Base-by-base conservation (phyloP, 2,888 invertebrate species). In the Coecobrya sp. region DNA sequence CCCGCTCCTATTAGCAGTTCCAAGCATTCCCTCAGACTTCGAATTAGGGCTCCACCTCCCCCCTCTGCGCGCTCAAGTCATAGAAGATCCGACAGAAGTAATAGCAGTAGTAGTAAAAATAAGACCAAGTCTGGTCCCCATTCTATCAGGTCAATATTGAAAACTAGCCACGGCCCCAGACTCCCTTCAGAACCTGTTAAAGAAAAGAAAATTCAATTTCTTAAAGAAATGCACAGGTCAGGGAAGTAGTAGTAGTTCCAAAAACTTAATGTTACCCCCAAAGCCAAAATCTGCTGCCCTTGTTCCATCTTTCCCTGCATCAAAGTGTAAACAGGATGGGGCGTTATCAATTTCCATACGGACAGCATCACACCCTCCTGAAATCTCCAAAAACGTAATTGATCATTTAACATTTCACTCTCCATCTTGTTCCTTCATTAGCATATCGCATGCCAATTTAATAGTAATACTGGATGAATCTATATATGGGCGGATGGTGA, bases 1-100 rank as follows among this genome's bases (percentile, higher is more conserved):
- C 22, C 45, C 13, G 10, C 16, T 5, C 1, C 82, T 2, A n/a
- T 25, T 52, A 25, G 19, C 16, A 27, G 68, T 8, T 68, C 91
- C 22, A 86, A 91, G 52, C 86, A 86, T 65, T 81, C 79, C 3
- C 79, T 36, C 10, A 86, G 81, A 79, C 86, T 91, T 68, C 62
- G 86, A 3, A 91, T 91, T 27, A 86, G 62, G 59, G 68, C 91
- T 55, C 91, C 81, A n/a, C 11, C 45, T 19, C 42, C 45, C 10
- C 76, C 62, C 16, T 86, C 45, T 25, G 42, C 25, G 10, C 84
- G 62, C 19, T 52, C 22, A 68, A 25, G 65, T 42, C 70, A 30
- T n/a, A 30, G 8, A 36, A 84, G 49, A 36, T 62, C 25, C 1
- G 49, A 42, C 0, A 68, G 16, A 68, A 68, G 30, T 36, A 30